Percentiles rank a stretch among this genome's conserved stretches.
phyloP scores from a whole-genome alignment of 2,888 invertebrate species.

The Sinopyrophorus schimmeli region DNA sequence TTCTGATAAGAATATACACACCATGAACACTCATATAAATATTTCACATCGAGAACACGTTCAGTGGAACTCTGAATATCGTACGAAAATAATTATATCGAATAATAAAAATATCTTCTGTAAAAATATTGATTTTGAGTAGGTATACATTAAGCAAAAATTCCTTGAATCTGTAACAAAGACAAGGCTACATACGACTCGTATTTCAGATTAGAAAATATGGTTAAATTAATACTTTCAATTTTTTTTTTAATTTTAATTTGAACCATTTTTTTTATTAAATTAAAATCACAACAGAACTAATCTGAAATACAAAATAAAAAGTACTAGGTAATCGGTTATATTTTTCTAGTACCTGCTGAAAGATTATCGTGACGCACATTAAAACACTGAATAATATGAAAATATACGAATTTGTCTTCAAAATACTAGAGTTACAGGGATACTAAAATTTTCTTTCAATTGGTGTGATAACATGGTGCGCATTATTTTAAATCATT shows the following conservation, averaged over 20 bases:
- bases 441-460: slow-evolving; percentile 42
- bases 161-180: slow-evolving; percentile 43
- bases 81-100: slow-evolving; percentile 45
- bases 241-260: too few species aligned
- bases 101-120: slow-evolving; percentile 48
- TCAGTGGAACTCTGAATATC: slow-evolving; percentile 56
- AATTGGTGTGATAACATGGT: slow-evolving; percentile 51
- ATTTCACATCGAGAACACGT: slow-evolving; percentile 58
- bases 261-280: too few species aligned
- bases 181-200: slow-evolving; percentile 46
- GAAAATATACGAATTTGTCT: slow-evolving; percentile 58
- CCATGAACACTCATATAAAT: slow-evolving; percentile 49
- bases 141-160: slow-evolving; percentile 47
- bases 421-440: slow-evolving; percentile 45
- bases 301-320: slow-evolving; percentile 43
- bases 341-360: slow-evolving; percentile 44
- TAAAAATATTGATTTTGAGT: slow-evolving; percentile 47
- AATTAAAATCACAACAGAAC: slow-evolving; percentile 22
- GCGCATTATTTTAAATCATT: slow-evolving; percentile 42
- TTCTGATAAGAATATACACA: slow-evolving; percentile 36
- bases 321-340: slow-evolving; percentile 42
- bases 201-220: slow-evolving; percentile 45
- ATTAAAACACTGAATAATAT: slow-evolving; percentile 66
- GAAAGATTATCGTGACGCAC: slow-evolving; percentile 62
- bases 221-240: slow-evolving; percentile 19